These are phyloP conservation scores for Autographa gamma DNA, from an alignment of 2,888 invertebrate genomes.

Conservation along the genomic window DNA sequence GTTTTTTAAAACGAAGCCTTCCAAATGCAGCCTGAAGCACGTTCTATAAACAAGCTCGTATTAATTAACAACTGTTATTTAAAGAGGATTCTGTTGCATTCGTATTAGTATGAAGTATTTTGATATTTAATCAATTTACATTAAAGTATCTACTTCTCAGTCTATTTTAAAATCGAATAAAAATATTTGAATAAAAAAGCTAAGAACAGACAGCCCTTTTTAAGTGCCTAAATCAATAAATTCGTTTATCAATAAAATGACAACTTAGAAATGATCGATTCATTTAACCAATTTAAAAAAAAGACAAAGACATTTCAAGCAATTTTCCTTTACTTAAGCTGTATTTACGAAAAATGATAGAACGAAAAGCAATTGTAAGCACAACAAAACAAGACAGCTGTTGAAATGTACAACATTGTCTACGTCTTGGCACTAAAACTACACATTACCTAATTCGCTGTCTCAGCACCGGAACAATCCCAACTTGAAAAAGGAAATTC, in stretches of 20 bases:
- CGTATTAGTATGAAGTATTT: background rate
- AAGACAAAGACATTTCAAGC: too few species aligned
- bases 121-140: too few species aligned
- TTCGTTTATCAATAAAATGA: too few species aligned
- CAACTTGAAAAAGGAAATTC: background rate
- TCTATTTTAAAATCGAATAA: too few species aligned
- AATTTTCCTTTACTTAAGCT: too few species aligned
- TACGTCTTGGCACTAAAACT: conserved; percentile 23
- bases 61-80: background rate
- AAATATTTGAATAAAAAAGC: too few species aligned
- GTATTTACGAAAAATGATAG: too few species aligned
- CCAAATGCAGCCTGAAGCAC: background rate
- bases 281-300: too few species aligned
- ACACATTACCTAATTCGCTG: conserved; percentile 21
- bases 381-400: conserved; percentile 23
- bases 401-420: background rate
- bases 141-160: too few species aligned
- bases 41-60: background rate
- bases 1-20: background rate
- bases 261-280: too few species aligned
- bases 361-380: background rate
- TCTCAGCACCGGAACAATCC: background rate
- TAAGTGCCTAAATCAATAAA: too few species aligned
- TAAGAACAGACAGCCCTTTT: too few species aligned
- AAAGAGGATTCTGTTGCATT: background rate